Evolutionary conservation across 2,888 invertebrate genomes (phyloP), one percentile per base, ranked within the genome.

Genomic region (Graphium colonna): DNA sequence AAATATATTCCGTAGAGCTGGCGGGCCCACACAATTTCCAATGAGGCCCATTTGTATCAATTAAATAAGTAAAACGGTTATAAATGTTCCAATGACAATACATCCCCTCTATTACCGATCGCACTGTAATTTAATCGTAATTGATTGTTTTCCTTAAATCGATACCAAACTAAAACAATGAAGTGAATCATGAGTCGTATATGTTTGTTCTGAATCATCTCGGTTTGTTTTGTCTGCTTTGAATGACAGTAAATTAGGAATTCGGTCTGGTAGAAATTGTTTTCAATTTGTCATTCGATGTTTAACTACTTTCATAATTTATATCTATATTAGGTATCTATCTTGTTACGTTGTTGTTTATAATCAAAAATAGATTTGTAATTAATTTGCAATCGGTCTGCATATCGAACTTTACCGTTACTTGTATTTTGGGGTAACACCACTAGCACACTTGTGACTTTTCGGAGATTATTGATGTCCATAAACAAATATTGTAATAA

Each of bases 31-130:
- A 70, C 79, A 63, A 64, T 71, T 67, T 67, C 63, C 71, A 70
- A 67, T 71, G 73, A 71, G 70, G 66, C 75, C 78, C 80, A 80
- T 83, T 79, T 73, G 78, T 79, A 78, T 75, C 85, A 85, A 84
- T 85, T 83, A 83, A 80, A 85, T 83, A 79, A 83, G 77, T 80
- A 80, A 84, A 82, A 79, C 76, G 82, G 79, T 83, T 83, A 85
- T 86, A 86, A 84, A 82, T 79, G 77, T 74, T 71, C 70, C 74
- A 79, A 73, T 71, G 77, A 78, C 80, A 79, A 84, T 85, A 84
- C 83, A 87, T 83, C 77, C 82, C 80, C 78, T 73, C 82, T 82
- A 81, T 85, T 82, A 80, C 72, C 72, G 77, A 75, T 67, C 71
- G 74, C 71, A 68, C 75, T 75, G 82, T 82, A 83, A 83, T 78